A percentile compares a stretch with the other conserved stretches of the same genome.
phyloP scores from a whole-genome alignment of 2,888 invertebrate species.

The Harmothoe impar region DNA sequence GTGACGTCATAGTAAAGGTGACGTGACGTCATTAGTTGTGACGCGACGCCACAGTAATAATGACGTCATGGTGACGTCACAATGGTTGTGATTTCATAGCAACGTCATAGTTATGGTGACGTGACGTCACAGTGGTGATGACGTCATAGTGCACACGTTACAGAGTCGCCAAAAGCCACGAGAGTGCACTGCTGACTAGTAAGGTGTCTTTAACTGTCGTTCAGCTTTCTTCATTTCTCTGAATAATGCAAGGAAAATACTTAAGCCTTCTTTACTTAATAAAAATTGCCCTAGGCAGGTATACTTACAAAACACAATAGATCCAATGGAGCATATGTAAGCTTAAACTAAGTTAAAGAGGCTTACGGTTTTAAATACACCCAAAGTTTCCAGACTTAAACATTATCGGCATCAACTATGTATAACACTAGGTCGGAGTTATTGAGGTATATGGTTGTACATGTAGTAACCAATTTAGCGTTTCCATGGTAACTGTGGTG shows the following conservation, averaged over 20 bases:
- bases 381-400: constrained; percentile 49
- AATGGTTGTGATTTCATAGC: too few relatives aligned
- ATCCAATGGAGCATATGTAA: background rate
- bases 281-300: too few relatives aligned
- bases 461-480: background rate
- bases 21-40: too few relatives aligned
- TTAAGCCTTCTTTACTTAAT: too few relatives aligned
- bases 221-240: background rate
- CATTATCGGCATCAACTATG: background rate
- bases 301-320: too few relatives aligned
- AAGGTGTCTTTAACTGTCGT: background rate
- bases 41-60: too few relatives aligned
- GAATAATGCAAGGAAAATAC: too few relatives aligned
- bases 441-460: background rate
- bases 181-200: background rate
- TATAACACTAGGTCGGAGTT: background rate
- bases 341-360: background rate
- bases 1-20: background rate
- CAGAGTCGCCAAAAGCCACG: background rate
- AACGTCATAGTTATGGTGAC: too few relatives aligned
- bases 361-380: background rate
- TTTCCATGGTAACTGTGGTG: constrained; percentile 18
- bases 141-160: background rate
- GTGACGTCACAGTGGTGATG: background rate
- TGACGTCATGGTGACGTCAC: too few relatives aligned